These are phyloP conservation scores for Eospalax fontanierii DNA, from an alignment of 2,797 vertebrate species.

Conservation along the genomic window DNA sequence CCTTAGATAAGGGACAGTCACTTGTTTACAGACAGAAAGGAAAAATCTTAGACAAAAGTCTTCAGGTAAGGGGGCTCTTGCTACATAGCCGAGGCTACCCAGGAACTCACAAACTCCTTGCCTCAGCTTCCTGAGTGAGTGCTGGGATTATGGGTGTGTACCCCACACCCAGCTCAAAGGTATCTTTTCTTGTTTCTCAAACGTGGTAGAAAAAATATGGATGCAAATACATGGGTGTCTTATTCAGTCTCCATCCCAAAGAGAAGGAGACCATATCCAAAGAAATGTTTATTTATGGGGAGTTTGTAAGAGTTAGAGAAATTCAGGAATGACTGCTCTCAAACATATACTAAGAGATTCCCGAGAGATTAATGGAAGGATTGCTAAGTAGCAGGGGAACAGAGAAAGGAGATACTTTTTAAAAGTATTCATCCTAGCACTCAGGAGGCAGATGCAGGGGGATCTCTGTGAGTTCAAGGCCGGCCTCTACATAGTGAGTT, in stretches of 20 bases:
- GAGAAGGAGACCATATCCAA: not conserved
- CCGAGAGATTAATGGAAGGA: not conserved
- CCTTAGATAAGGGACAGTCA: not conserved
- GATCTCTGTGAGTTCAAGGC: no score
- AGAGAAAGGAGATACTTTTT: no score
- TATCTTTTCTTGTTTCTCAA: not conserved
- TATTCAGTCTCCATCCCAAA: not conserved
- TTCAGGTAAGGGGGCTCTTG: fast-evolving
- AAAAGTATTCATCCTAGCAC: no score
- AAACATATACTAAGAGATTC: not conserved
- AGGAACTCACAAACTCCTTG: not conserved
- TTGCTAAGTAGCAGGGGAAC: not conserved
- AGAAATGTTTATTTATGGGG: not conserved
- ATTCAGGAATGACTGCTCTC: not conserved
- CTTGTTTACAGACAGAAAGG: not conserved
- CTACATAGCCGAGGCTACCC: not conserved
- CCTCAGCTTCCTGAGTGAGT: not conserved
- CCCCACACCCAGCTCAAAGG: not conserved
- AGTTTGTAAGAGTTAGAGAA: not conserved
- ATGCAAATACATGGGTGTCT: not conserved
- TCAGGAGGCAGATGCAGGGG: no score
- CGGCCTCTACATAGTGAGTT: no score
- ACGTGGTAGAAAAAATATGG: not conserved
- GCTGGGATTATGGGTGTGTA: not conserved
- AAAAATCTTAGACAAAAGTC: not conserved